These are phyloP conservation scores for Elysia crispata DNA, from an alignment of 2,888 invertebrate species.

Conservation along the genomic window DNA sequence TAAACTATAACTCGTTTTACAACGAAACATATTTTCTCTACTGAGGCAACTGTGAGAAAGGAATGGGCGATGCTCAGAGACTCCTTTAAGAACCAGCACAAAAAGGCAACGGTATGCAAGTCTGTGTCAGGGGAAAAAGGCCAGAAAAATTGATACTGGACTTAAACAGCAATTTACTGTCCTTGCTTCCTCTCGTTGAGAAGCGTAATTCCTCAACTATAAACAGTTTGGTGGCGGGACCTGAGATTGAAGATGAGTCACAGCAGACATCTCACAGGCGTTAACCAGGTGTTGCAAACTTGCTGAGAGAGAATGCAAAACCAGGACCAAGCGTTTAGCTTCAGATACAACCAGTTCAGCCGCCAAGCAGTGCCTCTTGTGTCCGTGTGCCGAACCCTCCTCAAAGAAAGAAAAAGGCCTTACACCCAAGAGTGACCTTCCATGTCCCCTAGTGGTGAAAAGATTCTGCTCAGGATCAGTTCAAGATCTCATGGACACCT, in stretches of 20 bases:
- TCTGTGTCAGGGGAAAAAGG: constrained; percentile 14
- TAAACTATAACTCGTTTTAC: too few relatives aligned
- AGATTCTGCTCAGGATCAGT: too few relatives aligned
- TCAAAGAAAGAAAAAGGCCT: constrained; percentile 3
- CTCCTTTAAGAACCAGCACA: constrained; percentile 15
- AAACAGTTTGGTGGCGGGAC: constrained; percentile 24
- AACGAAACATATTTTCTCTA: neutral
- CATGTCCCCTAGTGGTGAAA: neutral
- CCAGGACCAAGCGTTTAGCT: too few relatives aligned
- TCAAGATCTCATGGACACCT: too few relatives aligned
- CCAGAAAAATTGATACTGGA: constrained; percentile 20
- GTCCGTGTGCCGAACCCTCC: too few relatives aligned
- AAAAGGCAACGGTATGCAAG: constrained; percentile 20
- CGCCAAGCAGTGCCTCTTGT: too few relatives aligned
- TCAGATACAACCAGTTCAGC: too few relatives aligned
- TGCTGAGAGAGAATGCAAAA: neutral
- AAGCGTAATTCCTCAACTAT: constrained; percentile 9
- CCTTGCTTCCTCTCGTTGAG: constrained; percentile 5
- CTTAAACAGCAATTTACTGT: constrained; percentile 23
- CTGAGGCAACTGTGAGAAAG: constrained; percentile 4
- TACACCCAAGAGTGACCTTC: neutral
- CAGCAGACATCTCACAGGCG: constrained; percentile 3
- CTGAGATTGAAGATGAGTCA: neutral
- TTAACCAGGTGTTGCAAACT: neutral
- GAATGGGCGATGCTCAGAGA: constrained; percentile 22